Evolutionary conservation across 2,888 invertebrate species (phyloP).

Genomic region (Leucoptera coffeella): DNA sequence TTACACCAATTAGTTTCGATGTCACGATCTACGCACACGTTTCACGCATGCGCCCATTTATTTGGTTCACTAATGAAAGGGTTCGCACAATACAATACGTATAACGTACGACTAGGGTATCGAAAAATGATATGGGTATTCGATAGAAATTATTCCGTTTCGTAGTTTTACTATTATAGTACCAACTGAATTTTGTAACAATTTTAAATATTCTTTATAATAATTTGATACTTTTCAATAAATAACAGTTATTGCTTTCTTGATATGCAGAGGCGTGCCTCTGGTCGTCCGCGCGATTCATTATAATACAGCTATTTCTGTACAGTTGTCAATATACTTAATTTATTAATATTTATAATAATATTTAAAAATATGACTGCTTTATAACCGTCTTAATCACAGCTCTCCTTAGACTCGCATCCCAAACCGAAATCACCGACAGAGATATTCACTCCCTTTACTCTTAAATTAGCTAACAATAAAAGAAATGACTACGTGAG

Average conservation of each 20-base stretch:
- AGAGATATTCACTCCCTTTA: slow-evolving; percentile 52
- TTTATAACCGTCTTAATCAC: slow-evolving; percentile 51
- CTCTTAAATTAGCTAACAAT: slow-evolving; percentile 24
- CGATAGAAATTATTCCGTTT: no score
- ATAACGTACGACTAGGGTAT: no score
- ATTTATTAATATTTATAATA: slow-evolving; percentile 37
- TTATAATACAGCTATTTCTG: slow-evolving; percentile 31
- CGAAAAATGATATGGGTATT: no score
- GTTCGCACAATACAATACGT: no score
- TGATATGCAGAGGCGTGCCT: slow-evolving; percentile 34
- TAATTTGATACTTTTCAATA: slow-evolving; percentile 37
- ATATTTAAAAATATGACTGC: slow-evolving; percentile 49
- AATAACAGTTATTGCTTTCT: slow-evolving; percentile 49
- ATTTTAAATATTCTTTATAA: slow-evolving; percentile 43
- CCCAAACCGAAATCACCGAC: slow-evolving; percentile 43
- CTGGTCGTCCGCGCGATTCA: slow-evolving; percentile 25
- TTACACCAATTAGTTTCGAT: slow-evolving; percentile 18
- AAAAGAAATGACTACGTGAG: slow-evolving; percentile 48
- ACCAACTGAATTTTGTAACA: slow-evolving; percentile 49
- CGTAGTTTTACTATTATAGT: slow-evolving; percentile 25
- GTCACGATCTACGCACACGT: no score
- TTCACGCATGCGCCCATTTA: no score
- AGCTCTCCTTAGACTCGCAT: slow-evolving; percentile 50
- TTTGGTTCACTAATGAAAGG: no score
- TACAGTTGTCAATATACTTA: slow-evolving; percentile 19